Percentiles rank a stretch among this genome's conserved stretches.
Conservation (phyloP, 2,113 vertebrate species). For the Alectura lathami region DNA sequence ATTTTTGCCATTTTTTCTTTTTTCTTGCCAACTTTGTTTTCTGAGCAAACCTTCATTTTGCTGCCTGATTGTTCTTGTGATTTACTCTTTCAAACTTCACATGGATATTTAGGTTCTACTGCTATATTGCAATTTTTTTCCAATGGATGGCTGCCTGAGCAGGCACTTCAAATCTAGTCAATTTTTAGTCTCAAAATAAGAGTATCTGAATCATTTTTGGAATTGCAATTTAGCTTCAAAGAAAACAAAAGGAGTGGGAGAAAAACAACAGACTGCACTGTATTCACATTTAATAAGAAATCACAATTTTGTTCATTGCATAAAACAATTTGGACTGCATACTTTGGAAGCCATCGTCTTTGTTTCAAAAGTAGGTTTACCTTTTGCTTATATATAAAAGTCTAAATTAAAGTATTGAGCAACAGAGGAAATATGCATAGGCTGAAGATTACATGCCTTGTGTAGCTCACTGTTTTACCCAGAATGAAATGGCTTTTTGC, state of each 20-base stretch:
- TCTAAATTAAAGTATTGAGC: background rate
- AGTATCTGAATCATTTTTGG: background rate
- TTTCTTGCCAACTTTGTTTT: background rate
- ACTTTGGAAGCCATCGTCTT: background rate
- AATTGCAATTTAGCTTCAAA: constrained; percentile 4
- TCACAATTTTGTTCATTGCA: background rate
- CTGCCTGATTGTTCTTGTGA: background rate
- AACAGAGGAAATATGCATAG: background rate
- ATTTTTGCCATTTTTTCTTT: background rate
- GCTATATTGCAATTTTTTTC: background rate
- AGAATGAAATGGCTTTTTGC: background rate
- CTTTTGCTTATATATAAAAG: background rate
- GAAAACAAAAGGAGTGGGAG: background rate
- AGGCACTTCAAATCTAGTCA: background rate
- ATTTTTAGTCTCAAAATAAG: background rate
- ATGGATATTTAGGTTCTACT: background rate
- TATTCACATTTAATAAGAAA: background rate
- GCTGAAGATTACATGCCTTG: background rate
- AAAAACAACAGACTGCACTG: background rate
- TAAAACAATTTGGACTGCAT: background rate
- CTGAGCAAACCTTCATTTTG: background rate
- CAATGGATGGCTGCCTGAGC: background rate
- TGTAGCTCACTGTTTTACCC: background rate
- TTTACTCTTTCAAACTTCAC: background rate
- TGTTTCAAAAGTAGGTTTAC: background rate